Base-by-base conservation (phyloP, 2,888 invertebrate species). In the Euspilapteryx auroguttella region DNA sequence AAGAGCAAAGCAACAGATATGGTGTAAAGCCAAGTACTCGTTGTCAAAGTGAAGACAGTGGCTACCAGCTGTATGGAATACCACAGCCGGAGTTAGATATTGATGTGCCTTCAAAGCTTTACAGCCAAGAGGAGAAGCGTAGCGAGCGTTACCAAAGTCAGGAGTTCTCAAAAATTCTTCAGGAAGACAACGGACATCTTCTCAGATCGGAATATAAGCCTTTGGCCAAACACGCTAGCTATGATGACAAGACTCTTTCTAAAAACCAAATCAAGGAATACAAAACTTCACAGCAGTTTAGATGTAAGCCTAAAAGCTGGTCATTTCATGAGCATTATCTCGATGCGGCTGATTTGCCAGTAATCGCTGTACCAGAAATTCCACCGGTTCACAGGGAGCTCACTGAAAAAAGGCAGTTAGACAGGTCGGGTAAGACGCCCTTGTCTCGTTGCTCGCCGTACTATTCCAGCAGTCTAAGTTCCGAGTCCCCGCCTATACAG, bases 391-490 rank as follows among this genome's bases (percentile, higher is more conserved):
- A 68, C 37, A 58, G 61, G 54, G 79, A 64, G 52, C 55, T 55
- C 41, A 69, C 49, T 47, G 78, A 56, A 49, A 78, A 45, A 45
- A 77, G 55, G 35, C 52, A 54, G 2, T 45, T 38, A 8, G 75
- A 75, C 27, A 48, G 71, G 31, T 77, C 79, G 31, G 78, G 64
- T 22, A 80, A 80, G 45, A 75, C 75, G 10, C 77, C 79, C 37
- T 54, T 86, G 15, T 78, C 83, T 1, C 83, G 85, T 47, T 86
- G 86, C 45, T 86, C 86, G 2, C 86, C 86, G 1, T 86, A 86
- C 48, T 86, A 86, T 52, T 86, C 86, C 14, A 86, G 86, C 44
- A 86, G 86, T 43, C 59, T 86, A 22, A 86, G 86, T 47, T 86
- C 86, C 0, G 86, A 86, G 41, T 85, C 86, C 14, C 86, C 86